These are phyloP conservation scores for Carapus acus DNA, from an alignment of 2,797 vertebrate species.

Conservation along the genomic window DNA sequence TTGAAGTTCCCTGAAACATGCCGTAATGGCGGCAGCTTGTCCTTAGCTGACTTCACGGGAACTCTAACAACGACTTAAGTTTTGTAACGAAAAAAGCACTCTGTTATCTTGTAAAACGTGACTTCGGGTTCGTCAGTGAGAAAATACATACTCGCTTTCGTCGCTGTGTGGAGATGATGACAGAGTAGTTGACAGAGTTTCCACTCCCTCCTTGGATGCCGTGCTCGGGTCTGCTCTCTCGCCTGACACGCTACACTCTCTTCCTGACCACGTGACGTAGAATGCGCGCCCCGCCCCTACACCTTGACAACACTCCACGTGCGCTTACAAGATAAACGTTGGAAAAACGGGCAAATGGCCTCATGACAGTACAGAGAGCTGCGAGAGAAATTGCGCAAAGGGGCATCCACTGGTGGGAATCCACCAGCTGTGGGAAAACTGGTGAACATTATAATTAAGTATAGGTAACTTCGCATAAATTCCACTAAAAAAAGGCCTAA, in stretches of 20 bases:
- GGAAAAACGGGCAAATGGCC: too few relatives aligned
- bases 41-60: slow-evolving; percentile 53
- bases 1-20: fast-evolving
- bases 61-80: slow-evolving; percentile 34
- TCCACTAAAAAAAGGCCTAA: too few relatives aligned
- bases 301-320: slow-evolving; percentile 49
- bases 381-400: too few relatives aligned
- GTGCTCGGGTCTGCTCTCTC: not conserved
- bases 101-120: fast-evolving
- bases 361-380: too few relatives aligned
- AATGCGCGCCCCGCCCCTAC: slow-evolving; percentile 13
- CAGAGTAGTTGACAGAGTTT: too few relatives aligned
- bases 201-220: not conserved
- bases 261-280: slow-evolving; percentile 60
- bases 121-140: fast-evolving
- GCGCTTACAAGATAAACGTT: slow-evolving; percentile 47
- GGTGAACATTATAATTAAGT: too few relatives aligned
- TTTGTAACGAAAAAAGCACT: not conserved
- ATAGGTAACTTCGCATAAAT: too few relatives aligned
- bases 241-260: slow-evolving; percentile 4
- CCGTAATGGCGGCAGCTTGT: not conserved
- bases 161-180: not conserved
- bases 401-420: too few relatives aligned
- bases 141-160: not conserved
- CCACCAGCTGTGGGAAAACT: too few relatives aligned